These are phyloP conservation scores for Drosophila meridiana DNA, from an alignment of 2,888 invertebrate species.

Conservation along the genomic window DNA sequence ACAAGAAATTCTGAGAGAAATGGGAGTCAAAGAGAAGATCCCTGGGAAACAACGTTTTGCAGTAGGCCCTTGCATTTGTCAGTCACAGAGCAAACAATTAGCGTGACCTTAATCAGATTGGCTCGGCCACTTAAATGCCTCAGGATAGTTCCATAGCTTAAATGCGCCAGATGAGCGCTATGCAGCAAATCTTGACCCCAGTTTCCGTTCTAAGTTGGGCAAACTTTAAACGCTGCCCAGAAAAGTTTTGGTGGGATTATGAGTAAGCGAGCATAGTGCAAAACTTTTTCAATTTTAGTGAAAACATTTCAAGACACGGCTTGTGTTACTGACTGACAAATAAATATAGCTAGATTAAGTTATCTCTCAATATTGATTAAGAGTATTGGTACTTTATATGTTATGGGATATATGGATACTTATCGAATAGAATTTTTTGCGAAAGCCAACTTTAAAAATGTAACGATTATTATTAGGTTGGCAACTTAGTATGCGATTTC, in stretches of 20 bases:
- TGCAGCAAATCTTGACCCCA: conserved; percentile 15
- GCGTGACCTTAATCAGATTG: conserved; percentile 71
- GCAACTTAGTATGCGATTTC: neutral
- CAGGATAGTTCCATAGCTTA: conserved; percentile 19
- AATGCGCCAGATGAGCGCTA: conserved; percentile 25
- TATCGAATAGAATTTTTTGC: neutral
- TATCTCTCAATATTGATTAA: neutral
- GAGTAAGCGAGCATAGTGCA: conserved; percentile 9
- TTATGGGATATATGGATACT: neutral
- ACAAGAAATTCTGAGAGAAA: conserved; percentile 10
- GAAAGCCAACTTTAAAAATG: neutral
- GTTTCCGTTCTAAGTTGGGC: conserved; percentile 4
- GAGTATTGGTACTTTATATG: neutral
- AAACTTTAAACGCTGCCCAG: conserved; percentile 23
- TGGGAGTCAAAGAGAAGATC: conserved; percentile 16
- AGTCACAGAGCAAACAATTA: conserved; percentile 68
- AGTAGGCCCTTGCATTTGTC: conserved; percentile 47
- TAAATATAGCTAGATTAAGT: neutral
- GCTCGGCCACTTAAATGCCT: conserved; percentile 39
- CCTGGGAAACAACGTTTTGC: conserved; percentile 34
- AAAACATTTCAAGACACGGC: conserved; percentile 61
- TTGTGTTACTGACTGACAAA: conserved; percentile 20
- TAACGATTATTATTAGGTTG: neutral
- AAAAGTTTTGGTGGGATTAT: conserved; percentile 20
- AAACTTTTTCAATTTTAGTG: conserved; percentile 71